Conservation (phyloP, 2,113 vertebrate species). For the Poeciliopsis occidentalis region DNA sequence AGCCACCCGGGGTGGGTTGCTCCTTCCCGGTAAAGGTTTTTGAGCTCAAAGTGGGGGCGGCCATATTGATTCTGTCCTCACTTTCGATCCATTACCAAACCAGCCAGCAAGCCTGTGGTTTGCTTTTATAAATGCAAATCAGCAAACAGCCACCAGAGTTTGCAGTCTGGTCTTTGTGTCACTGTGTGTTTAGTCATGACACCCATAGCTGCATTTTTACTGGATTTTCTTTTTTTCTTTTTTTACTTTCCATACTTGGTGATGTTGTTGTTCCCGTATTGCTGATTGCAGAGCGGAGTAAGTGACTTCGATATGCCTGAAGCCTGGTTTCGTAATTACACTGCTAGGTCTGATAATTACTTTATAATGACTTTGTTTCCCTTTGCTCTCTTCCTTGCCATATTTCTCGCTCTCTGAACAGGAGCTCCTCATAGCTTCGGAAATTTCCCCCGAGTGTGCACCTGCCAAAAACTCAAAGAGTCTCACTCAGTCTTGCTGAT, state of each 20-base stretch:
- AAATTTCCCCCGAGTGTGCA: slow-evolving; percentile 2
- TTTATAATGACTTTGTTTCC: slow-evolving; percentile 47
- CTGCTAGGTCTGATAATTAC: slow-evolving; percentile 36
- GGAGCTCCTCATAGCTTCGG: slow-evolving; percentile 11
- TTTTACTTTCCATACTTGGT: background rate
- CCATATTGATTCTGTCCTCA: slow-evolving; percentile 58
- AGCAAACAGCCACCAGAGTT: slow-evolving; percentile 50
- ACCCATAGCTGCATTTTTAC: background rate
- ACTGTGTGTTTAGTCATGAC: slow-evolving; percentile 5
- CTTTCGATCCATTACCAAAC: slow-evolving; percentile 63
- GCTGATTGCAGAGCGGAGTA: slow-evolving; percentile 20
- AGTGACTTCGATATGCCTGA: slow-evolving; percentile 17
- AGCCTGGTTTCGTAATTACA: slow-evolving; percentile 44
- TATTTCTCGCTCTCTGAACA: slow-evolving; percentile 22
- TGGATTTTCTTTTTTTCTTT: background rate
- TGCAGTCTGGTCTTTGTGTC: slow-evolving; percentile 22
- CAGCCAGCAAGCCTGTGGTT: slow-evolving; percentile 62
- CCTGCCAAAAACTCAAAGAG: slow-evolving; percentile 12
- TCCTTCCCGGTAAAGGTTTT: slow-evolving; percentile 38
- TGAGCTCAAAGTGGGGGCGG: slow-evolving; percentile 48
- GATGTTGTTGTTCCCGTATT: slow-evolving; percentile 3
- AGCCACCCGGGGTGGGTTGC: slow-evolving; percentile 4
- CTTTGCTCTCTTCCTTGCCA: slow-evolving; percentile 10
- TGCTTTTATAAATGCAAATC: slow-evolving; percentile 38
- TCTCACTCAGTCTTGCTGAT: background rate